These are phyloP conservation scores for Clusia tigrina DNA, from an alignment of 2,888 invertebrate genomes.

Conservation along the genomic window DNA sequence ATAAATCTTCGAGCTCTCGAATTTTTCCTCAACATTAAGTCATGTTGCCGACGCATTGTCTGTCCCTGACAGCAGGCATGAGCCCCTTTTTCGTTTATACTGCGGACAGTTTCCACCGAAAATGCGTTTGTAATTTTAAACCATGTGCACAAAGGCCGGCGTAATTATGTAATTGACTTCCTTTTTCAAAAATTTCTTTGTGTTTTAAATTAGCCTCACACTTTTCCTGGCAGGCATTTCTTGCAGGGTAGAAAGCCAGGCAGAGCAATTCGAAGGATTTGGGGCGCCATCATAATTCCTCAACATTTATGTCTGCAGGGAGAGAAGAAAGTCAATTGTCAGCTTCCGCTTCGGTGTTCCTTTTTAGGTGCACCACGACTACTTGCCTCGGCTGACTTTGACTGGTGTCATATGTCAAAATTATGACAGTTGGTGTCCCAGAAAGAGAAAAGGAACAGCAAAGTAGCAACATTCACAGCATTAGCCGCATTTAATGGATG, in stretches of 20 bases:
- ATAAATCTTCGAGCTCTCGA: conserved; percentile 1
- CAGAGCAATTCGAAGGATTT: background rate
- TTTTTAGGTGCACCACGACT: conserved; percentile 8
- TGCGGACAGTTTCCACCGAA: background rate
- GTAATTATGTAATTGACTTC: conserved; percentile 30
- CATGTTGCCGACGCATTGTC: conserved; percentile 13
- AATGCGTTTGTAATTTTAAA: conserved; percentile 1
- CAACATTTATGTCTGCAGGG: background rate
- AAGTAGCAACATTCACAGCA: too few relatives aligned
- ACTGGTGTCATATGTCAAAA: conserved; percentile 28
- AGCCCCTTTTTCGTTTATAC: background rate
- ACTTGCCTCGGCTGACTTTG: conserved; percentile 17
- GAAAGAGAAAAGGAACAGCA: too few relatives aligned
- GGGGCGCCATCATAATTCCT: conserved; percentile 23
- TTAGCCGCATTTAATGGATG: too few relatives aligned
- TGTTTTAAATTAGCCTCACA: conserved; percentile 16
- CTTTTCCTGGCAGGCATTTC: conserved; percentile 11
- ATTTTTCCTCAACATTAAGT: conserved; percentile 13
- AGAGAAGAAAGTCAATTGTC: conserved; percentile 22
- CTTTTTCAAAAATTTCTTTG: background rate
- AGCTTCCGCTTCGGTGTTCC: conserved; percentile 14
- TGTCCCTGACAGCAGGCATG: conserved; percentile 11
- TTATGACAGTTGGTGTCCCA: conserved; percentile 25
- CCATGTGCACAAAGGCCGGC: background rate
- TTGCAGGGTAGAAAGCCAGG: background rate